A percentile compares a stretch with the other conserved stretches of the same genome.
phyloP scores from a whole-genome alignment of 2,113 vertebrate genomes.

The Archilochus colubris region DNA sequence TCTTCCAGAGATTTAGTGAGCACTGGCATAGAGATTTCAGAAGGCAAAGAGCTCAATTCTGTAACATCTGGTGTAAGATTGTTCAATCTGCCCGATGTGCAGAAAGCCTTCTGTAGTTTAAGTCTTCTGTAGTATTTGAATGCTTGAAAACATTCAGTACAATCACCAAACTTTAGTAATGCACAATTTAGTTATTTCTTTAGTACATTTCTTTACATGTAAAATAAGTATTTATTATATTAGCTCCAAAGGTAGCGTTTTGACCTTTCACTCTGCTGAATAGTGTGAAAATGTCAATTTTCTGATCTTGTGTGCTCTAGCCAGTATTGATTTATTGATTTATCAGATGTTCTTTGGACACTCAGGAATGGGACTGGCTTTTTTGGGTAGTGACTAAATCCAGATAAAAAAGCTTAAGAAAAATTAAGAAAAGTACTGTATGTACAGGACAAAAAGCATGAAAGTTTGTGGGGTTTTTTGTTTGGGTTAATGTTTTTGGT shows the following conservation, averaged over 20 bases:
- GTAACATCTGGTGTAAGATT: not conserved
- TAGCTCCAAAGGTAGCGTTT: not conserved
- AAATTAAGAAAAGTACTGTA: not conserved
- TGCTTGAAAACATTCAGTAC: not conserved
- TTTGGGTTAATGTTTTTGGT: not conserved
- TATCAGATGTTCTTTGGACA: not conserved
- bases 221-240: not conserved
- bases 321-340: not conserved
- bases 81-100: not conserved
- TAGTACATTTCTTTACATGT: too few species aligned
- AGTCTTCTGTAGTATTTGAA: not conserved
- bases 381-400: not conserved
- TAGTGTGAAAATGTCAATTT: not conserved
- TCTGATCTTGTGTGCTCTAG: not conserved
- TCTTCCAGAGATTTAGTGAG: not conserved
- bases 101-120: slow-evolving; percentile 14
- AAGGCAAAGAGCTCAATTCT: not conserved
- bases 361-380: not conserved
- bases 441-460: not conserved
- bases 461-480: not conserved
- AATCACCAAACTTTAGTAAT: not conserved
- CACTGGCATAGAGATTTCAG: not conserved
- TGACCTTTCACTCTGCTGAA: not conserved
- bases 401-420: too few species aligned
- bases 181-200: not conserved